phyloP scores from a whole-genome alignment of 1,140 invertebrate species.

The Drosophila ficusphila region DNA sequence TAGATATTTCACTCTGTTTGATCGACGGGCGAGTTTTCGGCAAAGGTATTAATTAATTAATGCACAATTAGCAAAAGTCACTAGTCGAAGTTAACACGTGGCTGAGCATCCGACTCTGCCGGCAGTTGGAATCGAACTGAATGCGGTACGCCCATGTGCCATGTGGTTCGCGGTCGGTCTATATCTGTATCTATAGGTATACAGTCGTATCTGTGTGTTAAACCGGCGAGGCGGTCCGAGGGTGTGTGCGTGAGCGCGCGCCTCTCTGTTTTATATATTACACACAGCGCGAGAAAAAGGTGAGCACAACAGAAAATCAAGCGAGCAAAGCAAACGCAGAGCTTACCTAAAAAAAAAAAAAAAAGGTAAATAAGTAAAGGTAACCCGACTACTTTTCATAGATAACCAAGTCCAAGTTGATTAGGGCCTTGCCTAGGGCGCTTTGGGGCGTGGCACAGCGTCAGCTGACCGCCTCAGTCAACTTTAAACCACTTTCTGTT shows the following conservation, averaged over 20 bases:
- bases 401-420: conserved; percentile 22
- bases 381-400: background rate
- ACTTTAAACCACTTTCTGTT: conserved; percentile 25
- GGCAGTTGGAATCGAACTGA: conserved; percentile 69
- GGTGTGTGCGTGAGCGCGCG: conserved; percentile 31
- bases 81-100: conserved; percentile 59
- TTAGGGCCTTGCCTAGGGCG: conserved; percentile 10
- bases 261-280: conserved; percentile 36
- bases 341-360: conserved; percentile 1
- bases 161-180: conserved; percentile 27
- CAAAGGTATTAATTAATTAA: conserved; percentile 29
- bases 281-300: conserved; percentile 64
- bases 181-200: conserved; percentile 24
- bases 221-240: conserved; percentile 56
- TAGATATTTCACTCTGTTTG: conserved; percentile 13
- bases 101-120: conserved; percentile 65
- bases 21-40: background rate
- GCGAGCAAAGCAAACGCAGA: conserved; percentile 51
- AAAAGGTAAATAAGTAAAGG: conserved; percentile 1
- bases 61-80: conserved; percentile 19
- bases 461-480: conserved; percentile 22
- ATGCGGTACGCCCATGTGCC: conserved; percentile 30
- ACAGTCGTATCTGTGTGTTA: conserved; percentile 39
- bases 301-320: conserved; percentile 77
- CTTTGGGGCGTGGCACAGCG: conserved; percentile 24